A percentile compares a stretch with the other conserved stretches of the same genome.
These are phyloP conservation scores for Brachypalpus laphriformis DNA, from an alignment of 2,888 invertebrate species.

Conservation along the genomic window DNA sequence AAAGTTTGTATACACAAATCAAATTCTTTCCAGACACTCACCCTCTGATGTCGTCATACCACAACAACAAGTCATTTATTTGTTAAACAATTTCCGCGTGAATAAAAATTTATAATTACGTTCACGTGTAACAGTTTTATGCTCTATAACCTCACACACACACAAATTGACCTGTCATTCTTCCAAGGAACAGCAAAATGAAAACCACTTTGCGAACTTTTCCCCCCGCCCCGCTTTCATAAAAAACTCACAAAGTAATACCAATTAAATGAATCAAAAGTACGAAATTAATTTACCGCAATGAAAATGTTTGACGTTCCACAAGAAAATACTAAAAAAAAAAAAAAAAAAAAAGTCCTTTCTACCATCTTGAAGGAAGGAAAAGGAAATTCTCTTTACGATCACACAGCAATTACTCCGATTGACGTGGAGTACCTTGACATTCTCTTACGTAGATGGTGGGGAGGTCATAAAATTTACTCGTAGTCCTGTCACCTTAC, in stretches of 20 bases:
- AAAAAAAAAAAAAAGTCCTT: background rate
- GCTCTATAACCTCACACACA: background rate
- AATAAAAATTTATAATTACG: background rate
- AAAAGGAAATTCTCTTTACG: background rate
- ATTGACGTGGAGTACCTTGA: conserved; percentile 11
- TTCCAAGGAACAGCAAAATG: background rate
- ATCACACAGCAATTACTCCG: conserved; percentile 17
- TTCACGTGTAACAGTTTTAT: conserved; percentile 7
- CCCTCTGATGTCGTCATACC: background rate
- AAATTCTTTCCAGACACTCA: background rate
- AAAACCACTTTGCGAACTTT: background rate
- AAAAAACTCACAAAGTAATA: conserved; percentile 7
- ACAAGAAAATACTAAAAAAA: background rate
- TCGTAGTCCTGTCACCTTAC: background rate
- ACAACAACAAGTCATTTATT: background rate
- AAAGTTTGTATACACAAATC: too few species aligned
- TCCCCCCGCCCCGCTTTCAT: background rate
- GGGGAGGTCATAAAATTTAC: background rate
- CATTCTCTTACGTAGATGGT: conserved; percentile 1
- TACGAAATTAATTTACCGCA: conserved; percentile 36
- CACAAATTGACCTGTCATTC: conserved; percentile 7
- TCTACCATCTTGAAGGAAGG: background rate
- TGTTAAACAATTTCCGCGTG: background rate
- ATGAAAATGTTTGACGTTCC: conserved; percentile 30
- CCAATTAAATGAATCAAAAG: conserved; percentile 43